Conservation (phyloP, 2,888 invertebrate genomes). For the Amorpha juglandis region DNA sequence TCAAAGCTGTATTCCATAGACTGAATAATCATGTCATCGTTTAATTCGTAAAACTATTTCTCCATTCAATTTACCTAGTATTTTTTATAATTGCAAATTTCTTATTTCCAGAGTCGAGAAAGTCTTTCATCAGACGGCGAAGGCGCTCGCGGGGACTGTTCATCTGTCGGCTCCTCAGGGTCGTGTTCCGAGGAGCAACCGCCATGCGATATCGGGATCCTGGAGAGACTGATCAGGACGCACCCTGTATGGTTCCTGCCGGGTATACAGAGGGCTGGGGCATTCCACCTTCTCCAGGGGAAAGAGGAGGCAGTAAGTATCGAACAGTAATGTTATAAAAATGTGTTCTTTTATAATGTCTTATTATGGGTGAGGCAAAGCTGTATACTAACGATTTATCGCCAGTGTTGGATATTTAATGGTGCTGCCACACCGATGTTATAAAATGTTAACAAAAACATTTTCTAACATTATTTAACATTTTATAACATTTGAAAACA, state of each 20-base stretch:
- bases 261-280: slow-evolving; percentile 96
- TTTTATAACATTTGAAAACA: no score
- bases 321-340: not conserved
- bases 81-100: not conserved
- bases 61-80: not conserved
- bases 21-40: no score
- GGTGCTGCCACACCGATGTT: no score
- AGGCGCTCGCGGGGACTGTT: slow-evolving; percentile 84
- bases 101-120: slow-evolving; percentile 84
- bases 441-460: no score
- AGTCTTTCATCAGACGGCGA: slow-evolving; percentile 88
- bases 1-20: no score
- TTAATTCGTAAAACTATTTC: no score
- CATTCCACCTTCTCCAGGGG: slow-evolving; percentile 96
- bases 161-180: slow-evolving; percentile 80
- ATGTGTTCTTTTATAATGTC: no score
- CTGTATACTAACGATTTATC: not conserved
- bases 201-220: slow-evolving; percentile 92
- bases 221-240: slow-evolving; percentile 94
- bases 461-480: no score
- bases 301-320: slow-evolving; percentile 94
- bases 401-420: not conserved
- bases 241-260: slow-evolving; percentile 98
- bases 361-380: no score
- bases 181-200: slow-evolving; percentile 87